Evolutionary conservation across 2,113 vertebrate species (phyloP).

Genomic region (Cepphus grylle): DNA sequence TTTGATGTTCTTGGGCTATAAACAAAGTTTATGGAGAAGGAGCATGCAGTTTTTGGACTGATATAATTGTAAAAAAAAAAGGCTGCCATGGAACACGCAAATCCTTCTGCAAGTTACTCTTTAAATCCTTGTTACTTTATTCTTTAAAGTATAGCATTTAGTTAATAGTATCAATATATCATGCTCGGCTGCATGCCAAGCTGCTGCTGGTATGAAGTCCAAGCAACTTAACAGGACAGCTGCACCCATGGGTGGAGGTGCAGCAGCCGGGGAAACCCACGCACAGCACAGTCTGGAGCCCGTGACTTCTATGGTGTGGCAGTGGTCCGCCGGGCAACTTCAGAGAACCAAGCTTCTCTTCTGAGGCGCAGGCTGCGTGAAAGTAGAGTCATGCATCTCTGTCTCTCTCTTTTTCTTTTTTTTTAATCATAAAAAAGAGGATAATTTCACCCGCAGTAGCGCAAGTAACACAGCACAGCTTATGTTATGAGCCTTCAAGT

Average conservation of each 20-base stretch:
- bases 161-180: neutral
- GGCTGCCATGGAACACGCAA: neutral
- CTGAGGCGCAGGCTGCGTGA: neutral
- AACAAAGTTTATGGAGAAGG: neutral
- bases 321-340: too few species aligned
- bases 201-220: neutral
- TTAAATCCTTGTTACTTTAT: neutral
- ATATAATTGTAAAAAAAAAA: neutral
- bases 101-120: neutral
- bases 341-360: neutral
- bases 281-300: rapidly evolving
- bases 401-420: neutral
- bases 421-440: neutral
- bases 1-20: neutral
- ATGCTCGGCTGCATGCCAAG: neutral
- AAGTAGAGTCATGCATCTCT: neutral
- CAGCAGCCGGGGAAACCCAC: neutral
- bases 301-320: neutral
- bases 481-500: neutral
- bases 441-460: rapidly evolving
- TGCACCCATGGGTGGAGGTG: rapidly evolving
- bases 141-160: neutral
- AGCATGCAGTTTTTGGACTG: neutral
- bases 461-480: neutral
- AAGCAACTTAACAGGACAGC: neutral